Percentiles rank a stretch among this genome's conserved stretches.
Evolutionary conservation across 1,140 invertebrate species (phyloP).

Genomic region (Pseudomyrmex sp.): DNA sequence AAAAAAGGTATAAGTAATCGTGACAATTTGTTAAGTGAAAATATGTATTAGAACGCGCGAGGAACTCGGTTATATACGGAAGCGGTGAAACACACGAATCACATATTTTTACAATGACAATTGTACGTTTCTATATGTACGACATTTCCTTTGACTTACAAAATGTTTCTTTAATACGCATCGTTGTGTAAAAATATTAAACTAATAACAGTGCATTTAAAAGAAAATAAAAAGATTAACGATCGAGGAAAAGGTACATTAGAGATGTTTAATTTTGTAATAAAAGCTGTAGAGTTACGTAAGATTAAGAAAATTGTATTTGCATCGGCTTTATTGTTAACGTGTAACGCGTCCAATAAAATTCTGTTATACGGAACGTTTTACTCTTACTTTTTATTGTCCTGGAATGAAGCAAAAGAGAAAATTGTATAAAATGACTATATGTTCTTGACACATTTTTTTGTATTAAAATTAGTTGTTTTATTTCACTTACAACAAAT

Average conservation of each 20-base stretch:
- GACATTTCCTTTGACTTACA: slow-evolving; percentile 36
- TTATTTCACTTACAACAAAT: neutral
- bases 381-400: slow-evolving; percentile 9
- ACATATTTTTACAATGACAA: slow-evolving; percentile 71
- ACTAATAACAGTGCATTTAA: slow-evolving; percentile 63
- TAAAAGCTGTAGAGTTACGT: slow-evolving; percentile 64
- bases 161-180: slow-evolving; percentile 61
- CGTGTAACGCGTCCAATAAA: slow-evolving; percentile 71
- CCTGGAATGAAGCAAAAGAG: neutral
- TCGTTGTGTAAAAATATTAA: slow-evolving; percentile 33
- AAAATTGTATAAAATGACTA: neutral
- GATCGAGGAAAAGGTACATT: slow-evolving; percentile 29
- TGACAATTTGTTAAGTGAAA: slow-evolving; percentile 13
- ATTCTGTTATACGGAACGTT: slow-evolving; percentile 68
- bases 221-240: slow-evolving; percentile 35
- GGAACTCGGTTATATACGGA: slow-evolving; percentile 2
- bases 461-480: no score
- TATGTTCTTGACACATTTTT: neutral
- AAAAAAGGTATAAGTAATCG: slow-evolving; percentile 13
- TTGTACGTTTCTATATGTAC: slow-evolving; percentile 50
- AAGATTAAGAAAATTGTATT: slow-evolving; percentile 63
- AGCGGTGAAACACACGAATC: slow-evolving; percentile 41
- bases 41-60: neutral
- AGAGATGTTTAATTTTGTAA: slow-evolving; percentile 70
- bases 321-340: slow-evolving; percentile 71